A percentile compares a stretch with the other conserved stretches of the same genome.
phyloP scores from a whole-genome alignment of 1,140 invertebrate species.

The Ridgeia piscesae region DNA sequence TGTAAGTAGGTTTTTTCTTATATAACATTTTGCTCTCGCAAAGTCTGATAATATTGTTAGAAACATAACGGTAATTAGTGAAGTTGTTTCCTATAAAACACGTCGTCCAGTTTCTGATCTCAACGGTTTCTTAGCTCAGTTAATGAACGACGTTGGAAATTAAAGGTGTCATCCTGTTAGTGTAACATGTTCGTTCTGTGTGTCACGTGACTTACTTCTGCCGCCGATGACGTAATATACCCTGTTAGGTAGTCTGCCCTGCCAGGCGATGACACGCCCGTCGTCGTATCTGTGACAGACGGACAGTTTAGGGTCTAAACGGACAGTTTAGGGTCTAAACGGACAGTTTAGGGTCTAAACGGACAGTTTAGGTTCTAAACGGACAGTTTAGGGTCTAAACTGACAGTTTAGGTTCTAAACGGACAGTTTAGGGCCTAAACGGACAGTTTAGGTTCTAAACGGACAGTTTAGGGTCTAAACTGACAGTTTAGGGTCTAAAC shows the following conservation, averaged over 20 bases:
- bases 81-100: not conserved
- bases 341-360: too few relatives aligned
- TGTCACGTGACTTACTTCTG: conserved; percentile 37
- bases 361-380: too few relatives aligned
- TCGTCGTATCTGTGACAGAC: conserved; percentile 45
- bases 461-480: too few relatives aligned
- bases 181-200: too few relatives aligned
- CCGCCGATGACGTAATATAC: conserved; percentile 52
- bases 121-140: not conserved
- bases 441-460: too few relatives aligned
- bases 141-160: not conserved
- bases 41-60: conserved; percentile 5
- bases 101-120: not conserved
- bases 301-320: too few relatives aligned
- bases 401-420: too few relatives aligned
- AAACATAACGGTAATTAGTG: not conserved
- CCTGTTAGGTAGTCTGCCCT: conserved; percentile 45
- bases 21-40: not conserved
- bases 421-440: too few relatives aligned
- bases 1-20: not conserved
- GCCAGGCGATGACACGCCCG: conserved; percentile 46
- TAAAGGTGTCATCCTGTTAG: not conserved
- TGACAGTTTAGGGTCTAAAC: too few relatives aligned
- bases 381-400: too few relatives aligned
- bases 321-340: too few relatives aligned